Percentiles rank a stretch among this genome's conserved stretches.
phyloP scores from a whole-genome alignment of 2,797 vertebrate species.

The Sebastiscus albofasciatus region DNA sequence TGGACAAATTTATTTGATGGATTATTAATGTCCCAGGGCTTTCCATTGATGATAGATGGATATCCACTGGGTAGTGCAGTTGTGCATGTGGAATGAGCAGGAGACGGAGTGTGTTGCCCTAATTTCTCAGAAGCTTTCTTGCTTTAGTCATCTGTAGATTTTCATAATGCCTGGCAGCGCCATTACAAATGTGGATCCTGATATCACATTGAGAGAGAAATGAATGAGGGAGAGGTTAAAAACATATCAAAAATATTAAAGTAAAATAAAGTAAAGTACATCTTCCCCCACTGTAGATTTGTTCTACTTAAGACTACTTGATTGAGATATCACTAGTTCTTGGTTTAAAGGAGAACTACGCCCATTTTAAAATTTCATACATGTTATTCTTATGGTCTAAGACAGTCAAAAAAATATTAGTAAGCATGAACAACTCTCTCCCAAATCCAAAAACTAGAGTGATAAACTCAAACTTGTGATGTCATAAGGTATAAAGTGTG shows the following conservation, averaged over 20 bases:
- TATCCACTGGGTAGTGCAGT: slow-evolving; percentile 59
- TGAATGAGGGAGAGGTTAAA: not conserved
- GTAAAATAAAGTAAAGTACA: not conserved
- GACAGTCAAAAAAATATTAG: too few species aligned
- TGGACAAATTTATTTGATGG: slow-evolving; percentile 75
- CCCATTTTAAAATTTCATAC: too few species aligned
- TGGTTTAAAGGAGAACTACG: not conserved
- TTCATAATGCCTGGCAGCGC: slow-evolving; percentile 43
- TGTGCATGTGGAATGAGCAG: slow-evolving; percentile 48
- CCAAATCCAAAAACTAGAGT: too few species aligned
- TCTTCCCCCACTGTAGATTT: not conserved
- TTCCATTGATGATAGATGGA: slow-evolving; percentile 68
- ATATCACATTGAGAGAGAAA: slow-evolving; percentile 22
- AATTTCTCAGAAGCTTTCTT: slow-evolving; percentile 57
- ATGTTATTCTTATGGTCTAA: too few species aligned
- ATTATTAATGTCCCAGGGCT: slow-evolving; percentile 74
- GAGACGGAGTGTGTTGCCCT: slow-evolving; percentile 49
- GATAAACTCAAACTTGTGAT: too few species aligned
- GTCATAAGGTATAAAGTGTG: too few species aligned
- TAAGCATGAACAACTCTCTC: too few species aligned
- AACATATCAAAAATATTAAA: not conserved
- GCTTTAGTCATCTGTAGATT: slow-evolving; percentile 52
- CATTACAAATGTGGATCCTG: slow-evolving; percentile 33
- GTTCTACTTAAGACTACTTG: not conserved
- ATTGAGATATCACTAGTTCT: not conserved